These are phyloP conservation scores for Pantherophis guttatus DNA, from an alignment of 2,113 vertebrate genomes.

Conservation along the genomic window DNA sequence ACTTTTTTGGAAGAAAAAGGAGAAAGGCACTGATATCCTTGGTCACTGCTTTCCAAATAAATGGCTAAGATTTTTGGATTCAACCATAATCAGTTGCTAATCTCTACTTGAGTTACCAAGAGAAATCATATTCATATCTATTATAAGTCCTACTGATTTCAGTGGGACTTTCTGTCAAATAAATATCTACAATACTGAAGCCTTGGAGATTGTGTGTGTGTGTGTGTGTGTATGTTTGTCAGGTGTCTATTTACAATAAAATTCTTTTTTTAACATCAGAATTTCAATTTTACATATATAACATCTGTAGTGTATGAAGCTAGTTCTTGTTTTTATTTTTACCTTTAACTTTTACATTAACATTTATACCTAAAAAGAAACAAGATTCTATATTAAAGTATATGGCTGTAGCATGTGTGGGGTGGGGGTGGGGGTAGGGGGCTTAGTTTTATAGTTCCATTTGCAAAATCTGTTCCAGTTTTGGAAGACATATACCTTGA, in stretches of 20 bases:
- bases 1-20: not conserved
- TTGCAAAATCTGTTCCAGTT: constrained; percentile 23
- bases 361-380: not conserved
- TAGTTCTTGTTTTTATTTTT: not conserved
- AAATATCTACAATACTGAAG: not conserved
- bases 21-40: not conserved
- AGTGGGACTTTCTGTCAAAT: not conserved
- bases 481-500: not conserved
- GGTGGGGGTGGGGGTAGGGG: too few species aligned
- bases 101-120: not conserved
- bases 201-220: not conserved
- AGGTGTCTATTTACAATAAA: not conserved
- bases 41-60: not conserved
- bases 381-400: not conserved
- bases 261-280: not conserved
- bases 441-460: not conserved
- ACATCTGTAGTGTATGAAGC: not conserved
- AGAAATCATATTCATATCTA: not conserved
- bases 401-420: not conserved
- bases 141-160: not conserved
- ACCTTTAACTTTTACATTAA: not conserved
- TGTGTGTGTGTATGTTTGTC: too few species aligned
- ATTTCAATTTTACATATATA: not conserved
- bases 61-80: not conserved
- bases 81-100: not conserved